phyloP scores from a whole-genome alignment of 2,797 vertebrate species.

The Neopelma chrysocephalum region DNA sequence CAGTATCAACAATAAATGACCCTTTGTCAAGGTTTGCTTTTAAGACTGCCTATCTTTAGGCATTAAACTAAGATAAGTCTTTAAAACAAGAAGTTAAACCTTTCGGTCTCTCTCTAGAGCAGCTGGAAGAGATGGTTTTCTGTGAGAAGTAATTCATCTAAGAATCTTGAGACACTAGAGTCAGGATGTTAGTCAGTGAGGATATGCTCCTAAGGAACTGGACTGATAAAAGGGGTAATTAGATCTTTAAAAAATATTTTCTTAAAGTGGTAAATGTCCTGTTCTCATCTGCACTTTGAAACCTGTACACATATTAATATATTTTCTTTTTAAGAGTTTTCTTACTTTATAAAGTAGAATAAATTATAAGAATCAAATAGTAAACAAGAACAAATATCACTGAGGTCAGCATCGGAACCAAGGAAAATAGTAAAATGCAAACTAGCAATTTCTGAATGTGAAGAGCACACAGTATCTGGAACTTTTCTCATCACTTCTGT shows the following conservation, averaged over 20 bases:
- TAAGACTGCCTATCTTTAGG: background rate
- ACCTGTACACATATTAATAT: rapidly evolving
- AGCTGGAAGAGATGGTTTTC: background rate
- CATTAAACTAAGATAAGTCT: background rate
- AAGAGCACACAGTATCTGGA: background rate
- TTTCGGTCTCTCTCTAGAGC: background rate
- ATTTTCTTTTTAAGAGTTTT: background rate
- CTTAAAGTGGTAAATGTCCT: background rate
- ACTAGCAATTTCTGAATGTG: background rate
- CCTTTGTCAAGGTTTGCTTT: background rate
- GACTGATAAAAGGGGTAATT: background rate
- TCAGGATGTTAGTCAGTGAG: background rate
- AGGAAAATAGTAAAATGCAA: background rate
- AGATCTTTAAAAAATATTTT: background rate
- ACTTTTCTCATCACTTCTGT: background rate
- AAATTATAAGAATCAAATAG: background rate
- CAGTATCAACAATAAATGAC: background rate
- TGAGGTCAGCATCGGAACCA: background rate
- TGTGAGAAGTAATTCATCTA: background rate
- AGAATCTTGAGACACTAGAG: background rate
- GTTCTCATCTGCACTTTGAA: background rate
- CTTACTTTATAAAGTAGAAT: background rate
- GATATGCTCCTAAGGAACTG: background rate
- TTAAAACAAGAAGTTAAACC: background rate
- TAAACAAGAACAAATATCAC: background rate